Percentiles rank a stretch among this genome's conserved stretches.
phyloP scores from a whole-genome alignment of 2,113 vertebrate genomes.

The Forbesichthys agassizii region DNA sequence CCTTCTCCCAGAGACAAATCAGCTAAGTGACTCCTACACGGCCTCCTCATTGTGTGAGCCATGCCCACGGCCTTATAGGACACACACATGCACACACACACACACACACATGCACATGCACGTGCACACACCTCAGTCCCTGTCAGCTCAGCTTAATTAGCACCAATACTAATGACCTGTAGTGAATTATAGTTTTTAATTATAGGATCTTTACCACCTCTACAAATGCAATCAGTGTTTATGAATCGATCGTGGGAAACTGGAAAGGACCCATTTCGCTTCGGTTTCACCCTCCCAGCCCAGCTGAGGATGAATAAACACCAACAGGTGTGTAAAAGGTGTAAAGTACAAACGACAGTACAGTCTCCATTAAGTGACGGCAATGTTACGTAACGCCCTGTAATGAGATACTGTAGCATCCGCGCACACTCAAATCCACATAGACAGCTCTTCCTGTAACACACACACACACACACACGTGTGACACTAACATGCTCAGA shows the following conservation, averaged over 20 bases:
- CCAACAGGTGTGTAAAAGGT: slow-evolving; percentile 26
- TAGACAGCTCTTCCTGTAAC: slow-evolving; percentile 24
- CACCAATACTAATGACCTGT: slow-evolving; percentile 57
- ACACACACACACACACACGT: background rate
- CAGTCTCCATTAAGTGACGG: slow-evolving; percentile 65
- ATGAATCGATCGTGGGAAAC: slow-evolving; percentile 49
- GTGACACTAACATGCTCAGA: background rate
- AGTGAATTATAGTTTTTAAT: slow-evolving; percentile 75
- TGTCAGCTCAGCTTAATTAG: slow-evolving; percentile 68
- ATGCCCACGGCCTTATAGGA: background rate
- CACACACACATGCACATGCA: background rate
- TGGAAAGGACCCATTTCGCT: slow-evolving; percentile 55
- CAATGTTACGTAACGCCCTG: slow-evolving; percentile 53
- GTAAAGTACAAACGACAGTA: background rate
- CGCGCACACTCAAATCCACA: slow-evolving; percentile 33
- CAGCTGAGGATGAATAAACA: slow-evolving; percentile 45
- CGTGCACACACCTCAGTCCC: slow-evolving; percentile 39
- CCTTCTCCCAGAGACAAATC: slow-evolving; percentile 29
- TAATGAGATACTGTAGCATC: slow-evolving; percentile 43
- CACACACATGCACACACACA: background rate
- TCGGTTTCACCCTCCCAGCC: slow-evolving; percentile 48
- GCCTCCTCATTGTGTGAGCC: slow-evolving; percentile 14
- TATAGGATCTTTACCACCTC: slow-evolving; percentile 64
- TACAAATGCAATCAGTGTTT: slow-evolving; percentile 72
- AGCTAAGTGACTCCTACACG: slow-evolving; percentile 38